These are phyloP conservation scores for Euzetes globulus DNA, from an alignment of 2,888 invertebrate species.

Conservation along the genomic window DNA sequence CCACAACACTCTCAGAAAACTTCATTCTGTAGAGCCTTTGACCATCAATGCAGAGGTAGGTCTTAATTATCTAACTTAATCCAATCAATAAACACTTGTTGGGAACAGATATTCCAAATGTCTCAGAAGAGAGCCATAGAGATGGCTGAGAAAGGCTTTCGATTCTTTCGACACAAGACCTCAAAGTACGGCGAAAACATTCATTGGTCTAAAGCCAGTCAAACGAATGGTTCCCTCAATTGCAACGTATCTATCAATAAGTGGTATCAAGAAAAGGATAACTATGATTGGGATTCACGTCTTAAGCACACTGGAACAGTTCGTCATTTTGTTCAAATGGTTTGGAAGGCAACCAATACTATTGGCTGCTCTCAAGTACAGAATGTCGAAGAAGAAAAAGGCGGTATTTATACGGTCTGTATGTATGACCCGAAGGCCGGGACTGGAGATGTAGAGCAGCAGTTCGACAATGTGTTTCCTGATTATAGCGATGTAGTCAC, in stretches of 20 bases:
- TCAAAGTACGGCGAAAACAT: constrained; percentile 8
- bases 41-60: neutral
- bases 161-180: constrained; percentile 4
- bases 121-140: neutral
- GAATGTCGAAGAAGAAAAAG: neutral
- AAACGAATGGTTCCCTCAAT: neutral
- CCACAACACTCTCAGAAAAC: neutral
- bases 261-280: constrained; percentile 1
- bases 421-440: neutral
- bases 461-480: constrained; percentile 3
- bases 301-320: neutral
- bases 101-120: neutral
- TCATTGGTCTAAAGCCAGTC: constrained; percentile 7
- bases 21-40: neutral
- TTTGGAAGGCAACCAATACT: neutral
- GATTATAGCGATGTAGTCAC: neutral
- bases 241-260: neutral
- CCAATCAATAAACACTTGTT: neutral
- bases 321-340: neutral
- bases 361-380: constrained; percentile 8
- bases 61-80: neutral
- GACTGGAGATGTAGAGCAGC: neutral
- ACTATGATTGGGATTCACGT: neutral
- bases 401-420: constrained; percentile 9
- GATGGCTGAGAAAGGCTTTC: constrained; percentile 4